phyloP scores from a whole-genome alignment of 1,140 invertebrate species.

The Atta cephalotes region DNA sequence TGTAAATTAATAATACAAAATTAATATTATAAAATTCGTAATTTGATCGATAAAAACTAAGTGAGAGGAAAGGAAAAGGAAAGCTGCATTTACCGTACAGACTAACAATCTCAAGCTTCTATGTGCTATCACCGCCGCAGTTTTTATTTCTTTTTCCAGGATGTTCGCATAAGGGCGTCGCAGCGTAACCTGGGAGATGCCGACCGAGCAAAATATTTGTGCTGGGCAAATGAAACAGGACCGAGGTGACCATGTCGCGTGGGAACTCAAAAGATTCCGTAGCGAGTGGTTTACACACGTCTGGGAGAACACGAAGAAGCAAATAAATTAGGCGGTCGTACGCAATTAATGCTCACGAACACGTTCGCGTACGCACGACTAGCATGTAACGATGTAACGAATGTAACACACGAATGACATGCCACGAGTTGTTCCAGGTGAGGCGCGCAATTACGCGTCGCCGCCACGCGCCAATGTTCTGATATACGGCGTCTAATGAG shows the following conservation, averaged over 20 bases:
- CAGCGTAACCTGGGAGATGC: slow-evolving; percentile 59
- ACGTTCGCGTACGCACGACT: slow-evolving; percentile 48
- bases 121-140: not conserved
- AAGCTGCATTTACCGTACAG: not conserved
- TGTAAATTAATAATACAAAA: slow-evolving; percentile 23
- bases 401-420: slow-evolving; percentile 39
- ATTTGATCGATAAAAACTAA: not conserved
- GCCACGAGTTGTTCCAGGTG: slow-evolving; percentile 53
- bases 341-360: slow-evolving; percentile 61
- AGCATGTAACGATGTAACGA: slow-evolving; percentile 8
- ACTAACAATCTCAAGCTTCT: slow-evolving; percentile 13
- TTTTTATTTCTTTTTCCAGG: slow-evolving; percentile 12
- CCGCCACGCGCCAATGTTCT: slow-evolving; percentile 80
- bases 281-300: slow-evolving; percentile 49
- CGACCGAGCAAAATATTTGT: slow-evolving; percentile 60
- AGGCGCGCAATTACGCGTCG: slow-evolving; percentile 78
- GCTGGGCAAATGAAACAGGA: slow-evolving; percentile 57
- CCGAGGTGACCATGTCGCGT: slow-evolving; percentile 43
- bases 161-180: slow-evolving; percentile 42
- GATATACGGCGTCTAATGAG: slow-evolving; percentile 79
- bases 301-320: slow-evolving; percentile 30
- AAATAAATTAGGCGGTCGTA: slow-evolving; percentile 51
- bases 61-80: not conserved
- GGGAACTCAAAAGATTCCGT: slow-evolving; percentile 69
- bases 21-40: slow-evolving; percentile 35